phyloP scores from a whole-genome alignment of 2,888 invertebrate genomes.

The Tigriopus californicus region DNA sequence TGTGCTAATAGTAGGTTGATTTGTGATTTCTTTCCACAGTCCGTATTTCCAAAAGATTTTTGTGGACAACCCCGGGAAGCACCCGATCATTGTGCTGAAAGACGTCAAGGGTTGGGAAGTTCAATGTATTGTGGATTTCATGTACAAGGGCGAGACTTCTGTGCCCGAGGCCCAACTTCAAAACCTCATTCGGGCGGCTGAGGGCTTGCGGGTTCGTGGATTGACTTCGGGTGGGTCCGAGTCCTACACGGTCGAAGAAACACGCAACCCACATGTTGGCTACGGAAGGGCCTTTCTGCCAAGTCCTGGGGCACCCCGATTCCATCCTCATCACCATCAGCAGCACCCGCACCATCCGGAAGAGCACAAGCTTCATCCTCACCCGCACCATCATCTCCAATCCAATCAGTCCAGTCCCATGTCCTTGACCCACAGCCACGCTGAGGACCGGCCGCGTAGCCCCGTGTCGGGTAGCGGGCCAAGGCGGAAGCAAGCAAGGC shows the following conservation, averaged over 20 bases:
- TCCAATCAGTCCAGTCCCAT: constrained; percentile 11
- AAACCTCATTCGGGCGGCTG: constrained; percentile 47
- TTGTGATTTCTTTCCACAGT: constrained; percentile 31
- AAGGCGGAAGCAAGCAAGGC: constrained; percentile 42
- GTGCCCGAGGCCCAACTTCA: constrained; percentile 66
- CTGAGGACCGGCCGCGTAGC: not conserved
- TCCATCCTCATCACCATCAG: constrained; percentile 43
- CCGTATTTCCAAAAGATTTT: constrained; percentile 75
- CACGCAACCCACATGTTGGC: constrained; percentile 26
- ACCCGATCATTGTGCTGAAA: constrained; percentile 76
- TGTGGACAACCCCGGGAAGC: constrained; percentile 77
- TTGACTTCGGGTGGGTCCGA: constrained; percentile 38
- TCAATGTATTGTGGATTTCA: constrained; percentile 73
- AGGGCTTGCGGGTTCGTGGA: constrained; percentile 39
- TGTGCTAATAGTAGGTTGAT: not conserved
- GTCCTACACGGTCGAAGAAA: constrained; percentile 12
- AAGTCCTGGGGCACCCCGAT: constrained; percentile 23
- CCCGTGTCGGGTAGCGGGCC: constrained; percentile 12
- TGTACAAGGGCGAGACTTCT: constrained; percentile 81
- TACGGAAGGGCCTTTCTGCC: constrained; percentile 22
- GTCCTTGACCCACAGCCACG: not conserved
- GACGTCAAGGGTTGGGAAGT: constrained; percentile 76
- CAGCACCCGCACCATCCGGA: constrained; percentile 16
- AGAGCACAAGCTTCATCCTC: constrained; percentile 3
- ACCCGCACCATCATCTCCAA: constrained; percentile 14